Base-by-base conservation (phyloP, 2,113 vertebrate species). In the Mesembrinibis cayennensis region DNA sequence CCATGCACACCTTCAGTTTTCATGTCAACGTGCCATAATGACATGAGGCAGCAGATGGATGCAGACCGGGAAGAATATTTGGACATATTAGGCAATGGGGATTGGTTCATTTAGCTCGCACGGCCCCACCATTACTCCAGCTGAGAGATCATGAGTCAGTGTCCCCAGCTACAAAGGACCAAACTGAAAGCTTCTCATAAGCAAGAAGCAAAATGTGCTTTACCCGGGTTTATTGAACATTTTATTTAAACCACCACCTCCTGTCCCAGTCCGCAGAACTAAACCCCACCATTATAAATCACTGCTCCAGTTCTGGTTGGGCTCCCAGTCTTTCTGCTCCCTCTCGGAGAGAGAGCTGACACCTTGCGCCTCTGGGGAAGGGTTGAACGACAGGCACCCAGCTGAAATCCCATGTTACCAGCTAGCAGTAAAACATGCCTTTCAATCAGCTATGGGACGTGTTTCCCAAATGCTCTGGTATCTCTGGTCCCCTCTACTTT, bases 1-100 rank as follows among this genome's bases (percentile, higher is more conserved):
- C 91, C 70, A 36, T 47, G 95, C 81, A 94, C 91, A 94, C 93
- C 81, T 96, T 72, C 81, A 30, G 61, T 78, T 91, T 85, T 71
- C 95, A 40, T 84, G 89, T 96, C 25, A 1, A 21, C 87, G 30
- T 93, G 89, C 77, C 77, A 69, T 34, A 67, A 91, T 89, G 89
- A 74, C 87, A 71, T 30, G 77, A 94, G 65, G 47, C 93, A 92
- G 95, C 62, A 93, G 82, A 93, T 29, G 71, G 76, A 73, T 80
- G 71, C 76, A 81, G 72, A 65, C 63, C 1, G 14, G 63, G 72
- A 95, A 78, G 72, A 94, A 67, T 89, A 59, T 84, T 36, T 91
- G 59, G 87, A 78, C 80, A 36, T 89, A 87, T 78, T 94, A 94
- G 91, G 93, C 73, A 87, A 40, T 49, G 56, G 19, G 52, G 45